Evolutionary conservation across 1,140 invertebrate genomes (phyloP).

Genomic region (Forficula auricularia): DNA sequence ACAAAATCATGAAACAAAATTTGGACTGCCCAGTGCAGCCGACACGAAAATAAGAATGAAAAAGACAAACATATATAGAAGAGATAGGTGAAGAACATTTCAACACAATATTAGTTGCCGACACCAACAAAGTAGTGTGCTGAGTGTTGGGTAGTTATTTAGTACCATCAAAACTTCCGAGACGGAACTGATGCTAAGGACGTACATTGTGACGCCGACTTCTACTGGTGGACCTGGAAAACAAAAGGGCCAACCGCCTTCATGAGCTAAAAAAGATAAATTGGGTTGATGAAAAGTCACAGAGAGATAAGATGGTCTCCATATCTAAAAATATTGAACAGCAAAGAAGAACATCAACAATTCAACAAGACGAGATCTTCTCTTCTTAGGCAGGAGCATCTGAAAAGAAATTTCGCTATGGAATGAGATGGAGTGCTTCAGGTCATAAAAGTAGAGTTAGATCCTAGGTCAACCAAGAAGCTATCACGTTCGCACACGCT

Average conservation of each 20-base stretch:
- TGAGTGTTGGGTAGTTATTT: slow-evolving; percentile 24
- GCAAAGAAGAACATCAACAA: too few species aligned
- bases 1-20: too few species aligned
- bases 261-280: background rate
- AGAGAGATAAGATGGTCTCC: too few species aligned
- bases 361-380: too few species aligned
- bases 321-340: too few species aligned
- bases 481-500: too few species aligned
- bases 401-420: slow-evolving; percentile 7
- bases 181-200: slow-evolving; percentile 94
- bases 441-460: too few species aligned
- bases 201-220: slow-evolving; percentile 93
- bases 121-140: too few species aligned
- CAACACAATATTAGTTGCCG: too few species aligned
- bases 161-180: slow-evolving; percentile 95
- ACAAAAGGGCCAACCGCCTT: slow-evolving; percentile 28
- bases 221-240: slow-evolving; percentile 87
- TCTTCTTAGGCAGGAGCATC: too few species aligned
- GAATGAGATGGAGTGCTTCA: background rate
- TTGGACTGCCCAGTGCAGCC: background rate
- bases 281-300: too few species aligned
- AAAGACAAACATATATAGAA: slow-evolving; percentile 15
- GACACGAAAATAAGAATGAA: slow-evolving; percentile 10
- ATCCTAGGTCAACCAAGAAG: too few species aligned
- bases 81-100: slow-evolving; percentile 12